phyloP scores from a whole-genome alignment of 2,797 vertebrate genomes.

The Crossoptilon crossoptilon region DNA sequence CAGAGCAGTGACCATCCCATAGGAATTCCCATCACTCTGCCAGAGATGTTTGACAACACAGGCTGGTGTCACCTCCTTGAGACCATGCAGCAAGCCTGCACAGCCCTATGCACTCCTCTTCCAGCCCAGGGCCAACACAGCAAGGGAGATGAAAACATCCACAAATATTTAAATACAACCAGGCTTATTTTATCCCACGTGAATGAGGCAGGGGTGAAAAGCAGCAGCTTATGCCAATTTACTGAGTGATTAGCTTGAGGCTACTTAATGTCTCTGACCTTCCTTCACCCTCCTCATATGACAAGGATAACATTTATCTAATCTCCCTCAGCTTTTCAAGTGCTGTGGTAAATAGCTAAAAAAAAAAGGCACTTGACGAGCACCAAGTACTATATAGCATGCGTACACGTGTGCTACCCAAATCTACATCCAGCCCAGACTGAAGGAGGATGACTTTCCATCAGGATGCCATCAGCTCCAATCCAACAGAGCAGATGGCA shows the following conservation, averaged over 20 bases:
- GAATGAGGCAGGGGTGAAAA: not conserved
- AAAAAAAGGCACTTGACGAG: not conserved
- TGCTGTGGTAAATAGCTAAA: not conserved
- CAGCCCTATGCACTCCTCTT: fast-evolving
- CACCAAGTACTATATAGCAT: not conserved
- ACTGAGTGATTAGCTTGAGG: conserved; percentile 33
- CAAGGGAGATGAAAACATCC: not conserved
- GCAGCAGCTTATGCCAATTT: conserved; percentile 8
- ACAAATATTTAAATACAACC: not conserved
- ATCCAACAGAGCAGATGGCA: not conserved
- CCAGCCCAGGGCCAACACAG: not conserved
- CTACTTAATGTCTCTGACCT: conserved; percentile 22
- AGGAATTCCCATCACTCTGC: not conserved
- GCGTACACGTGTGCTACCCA: not conserved
- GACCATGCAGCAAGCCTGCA: not conserved
- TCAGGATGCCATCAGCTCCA: not conserved
- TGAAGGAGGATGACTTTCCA: not conserved
- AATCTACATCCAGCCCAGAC: not conserved
- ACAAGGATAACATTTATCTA: conserved; percentile 27
- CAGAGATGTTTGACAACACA: not conserved
- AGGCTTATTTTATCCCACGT: not conserved
- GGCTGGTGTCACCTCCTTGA: not conserved
- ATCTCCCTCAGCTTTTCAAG: conserved; percentile 12
- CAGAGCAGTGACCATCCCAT: fast-evolving
- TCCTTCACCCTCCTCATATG: not conserved